Conservation (phyloP, 1,140 invertebrate genomes). For the Eupristina koningsbergeri region DNA sequence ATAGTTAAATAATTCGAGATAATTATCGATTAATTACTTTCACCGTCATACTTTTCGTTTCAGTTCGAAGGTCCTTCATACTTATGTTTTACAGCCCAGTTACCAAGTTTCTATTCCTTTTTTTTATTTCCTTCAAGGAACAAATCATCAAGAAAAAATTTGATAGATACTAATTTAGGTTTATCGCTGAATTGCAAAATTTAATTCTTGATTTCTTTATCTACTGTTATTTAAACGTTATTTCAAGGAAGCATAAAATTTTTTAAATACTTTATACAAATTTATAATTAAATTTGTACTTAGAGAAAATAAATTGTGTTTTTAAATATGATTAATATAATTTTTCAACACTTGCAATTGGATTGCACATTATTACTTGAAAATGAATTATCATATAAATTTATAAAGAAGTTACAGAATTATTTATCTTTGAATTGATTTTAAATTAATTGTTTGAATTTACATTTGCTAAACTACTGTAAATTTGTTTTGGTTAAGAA, state of each 20-base stretch:
- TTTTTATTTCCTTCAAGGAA: neutral
- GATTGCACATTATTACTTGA: neutral
- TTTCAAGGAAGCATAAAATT: too few relatives aligned
- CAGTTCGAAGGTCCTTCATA: neutral
- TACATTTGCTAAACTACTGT: neutral
- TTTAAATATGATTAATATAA: neutral
- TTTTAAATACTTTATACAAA: too few relatives aligned
- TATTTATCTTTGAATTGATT: too few relatives aligned
- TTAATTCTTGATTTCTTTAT: neutral
- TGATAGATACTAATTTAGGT: neutral
- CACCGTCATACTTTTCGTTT: neutral
- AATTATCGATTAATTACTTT: conserved; percentile 4
- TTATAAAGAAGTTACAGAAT: too few relatives aligned
- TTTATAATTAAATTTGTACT: too few relatives aligned
- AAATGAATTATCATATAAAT: too few relatives aligned
- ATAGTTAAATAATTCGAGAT: neutral
- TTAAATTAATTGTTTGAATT: neutral
- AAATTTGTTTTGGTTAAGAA: too few relatives aligned
- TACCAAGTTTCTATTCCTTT: neutral
- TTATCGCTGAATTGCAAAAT: neutral
- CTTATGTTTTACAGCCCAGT: neutral
- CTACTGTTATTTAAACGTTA: neutral
- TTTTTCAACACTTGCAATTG: neutral
- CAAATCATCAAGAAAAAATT: neutral
- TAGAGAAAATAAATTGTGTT: neutral